Percentiles rank a stretch among this genome's conserved stretches.
Evolutionary conservation across 2,888 invertebrate species (phyloP).

Genomic region (Dicranocentrus wangi): DNA sequence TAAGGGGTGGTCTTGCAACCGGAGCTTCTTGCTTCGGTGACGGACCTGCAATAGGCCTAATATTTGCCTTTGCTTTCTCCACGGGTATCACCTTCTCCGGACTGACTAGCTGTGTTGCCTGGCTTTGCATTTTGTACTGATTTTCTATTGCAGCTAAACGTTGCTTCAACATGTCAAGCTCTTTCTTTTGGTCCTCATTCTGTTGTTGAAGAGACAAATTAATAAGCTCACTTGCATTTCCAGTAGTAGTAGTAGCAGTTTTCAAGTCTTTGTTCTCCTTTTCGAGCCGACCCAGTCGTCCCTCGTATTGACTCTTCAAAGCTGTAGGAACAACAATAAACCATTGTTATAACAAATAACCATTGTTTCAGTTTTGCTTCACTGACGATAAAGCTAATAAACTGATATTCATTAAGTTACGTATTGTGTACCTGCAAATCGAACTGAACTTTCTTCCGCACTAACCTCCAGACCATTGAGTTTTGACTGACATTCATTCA

Average conservation of each 20-base stretch:
- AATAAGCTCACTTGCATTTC: constrained; percentile 21
- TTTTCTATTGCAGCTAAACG: constrained; percentile 73
- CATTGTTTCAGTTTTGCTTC: too few relatives aligned
- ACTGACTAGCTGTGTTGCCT: constrained; percentile 59
- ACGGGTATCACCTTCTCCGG: constrained; percentile 59
- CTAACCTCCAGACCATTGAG: constrained; percentile 74
- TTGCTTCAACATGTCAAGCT: constrained; percentile 80
- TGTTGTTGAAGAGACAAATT: constrained; percentile 77
- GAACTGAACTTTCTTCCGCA: constrained; percentile 74
- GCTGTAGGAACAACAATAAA: too few relatives aligned
- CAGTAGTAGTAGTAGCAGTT: constrained; percentile 74
- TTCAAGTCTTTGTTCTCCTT: constrained; percentile 83
- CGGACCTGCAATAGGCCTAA: constrained; percentile 92
- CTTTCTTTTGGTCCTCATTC: constrained; percentile 83
- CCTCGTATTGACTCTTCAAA: constrained; percentile 83
- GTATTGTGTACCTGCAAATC: constrained; percentile 75
- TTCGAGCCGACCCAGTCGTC: constrained; percentile 81
- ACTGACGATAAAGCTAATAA: too few relatives aligned
- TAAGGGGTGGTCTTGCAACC: constrained; percentile 77
- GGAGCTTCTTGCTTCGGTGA: constrained; percentile 67
- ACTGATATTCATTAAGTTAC: not conserved
- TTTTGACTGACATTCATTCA: constrained; percentile 71
- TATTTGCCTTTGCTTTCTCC: constrained; percentile 86
- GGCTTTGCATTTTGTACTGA: constrained; percentile 73
- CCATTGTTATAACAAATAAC: too few relatives aligned